phyloP scores from a whole-genome alignment of 2,888 invertebrate genomes.

The Boloria euphrosyne region DNA sequence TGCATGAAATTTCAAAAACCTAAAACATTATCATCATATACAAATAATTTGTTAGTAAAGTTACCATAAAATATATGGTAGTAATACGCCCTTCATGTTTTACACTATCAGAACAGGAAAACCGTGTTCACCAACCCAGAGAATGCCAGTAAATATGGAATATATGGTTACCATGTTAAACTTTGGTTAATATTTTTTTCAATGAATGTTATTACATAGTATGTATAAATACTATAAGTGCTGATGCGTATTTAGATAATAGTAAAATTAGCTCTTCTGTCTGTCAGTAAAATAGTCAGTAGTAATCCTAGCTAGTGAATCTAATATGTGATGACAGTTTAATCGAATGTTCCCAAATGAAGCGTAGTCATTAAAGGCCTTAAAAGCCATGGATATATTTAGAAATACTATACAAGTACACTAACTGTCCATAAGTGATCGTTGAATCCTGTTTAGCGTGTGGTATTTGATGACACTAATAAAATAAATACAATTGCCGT shows the following conservation, averaged over 20 bases:
- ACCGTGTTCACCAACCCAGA: too few relatives aligned
- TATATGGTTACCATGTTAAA: background rate
- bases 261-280: background rate
- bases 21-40: too few relatives aligned
- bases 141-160: background rate
- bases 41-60: too few relatives aligned
- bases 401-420: conserved; percentile 49
- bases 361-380: conserved; percentile 24
- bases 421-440: conserved; percentile 53
- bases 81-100: too few relatives aligned
- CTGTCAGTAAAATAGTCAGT: conserved; percentile 1
- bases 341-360: conserved; percentile 30
- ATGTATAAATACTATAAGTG: conserved; percentile 5
- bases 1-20: too few relatives aligned
- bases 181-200: background rate
- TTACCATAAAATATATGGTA: too few relatives aligned
- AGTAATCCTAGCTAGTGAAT: conserved; percentile 23
- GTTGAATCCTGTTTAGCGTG: conserved; percentile 61
- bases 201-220: background rate
- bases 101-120: too few relatives aligned
- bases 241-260: background rate
- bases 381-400: conserved; percentile 53
- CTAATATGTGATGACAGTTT: conserved; percentile 29
- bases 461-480: conserved; percentile 66
- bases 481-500: conserved; percentile 46